These are phyloP conservation scores for Drosophila erecta DNA, from an alignment of 1,140 invertebrate genomes.

Conservation along the genomic window DNA sequence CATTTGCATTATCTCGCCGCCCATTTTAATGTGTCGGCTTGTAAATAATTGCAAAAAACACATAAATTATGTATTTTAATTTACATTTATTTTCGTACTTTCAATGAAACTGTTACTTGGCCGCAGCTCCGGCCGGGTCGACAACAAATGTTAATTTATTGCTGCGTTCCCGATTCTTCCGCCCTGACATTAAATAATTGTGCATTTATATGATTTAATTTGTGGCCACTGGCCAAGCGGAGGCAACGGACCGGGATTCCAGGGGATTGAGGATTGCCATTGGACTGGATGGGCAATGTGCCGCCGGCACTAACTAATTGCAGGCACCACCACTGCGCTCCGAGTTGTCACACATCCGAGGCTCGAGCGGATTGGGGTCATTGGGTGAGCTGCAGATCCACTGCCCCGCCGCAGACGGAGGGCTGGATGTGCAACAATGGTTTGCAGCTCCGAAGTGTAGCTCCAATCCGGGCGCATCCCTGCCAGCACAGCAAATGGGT, in stretches of 20 bases:
- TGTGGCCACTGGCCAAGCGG: conserved; percentile 62
- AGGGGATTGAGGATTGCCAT: too few species aligned
- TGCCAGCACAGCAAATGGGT: too few species aligned
- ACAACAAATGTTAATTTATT: conserved; percentile 64
- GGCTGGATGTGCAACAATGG: not conserved
- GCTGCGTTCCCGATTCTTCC: conserved; percentile 40
- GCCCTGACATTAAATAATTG: conserved; percentile 77
- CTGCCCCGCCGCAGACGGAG: conserved; percentile 14
- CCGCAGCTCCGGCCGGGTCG: conserved; percentile 13
- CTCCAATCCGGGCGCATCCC: too few species aligned
- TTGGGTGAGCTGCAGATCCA: conserved; percentile 58
- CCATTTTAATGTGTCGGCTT: conserved; percentile 80
- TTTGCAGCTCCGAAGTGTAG: too few species aligned
- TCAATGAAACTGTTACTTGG: conserved; percentile 61
- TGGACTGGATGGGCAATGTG: conserved; percentile 41
- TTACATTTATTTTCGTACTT: conserved; percentile 79
- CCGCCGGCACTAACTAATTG: conserved; percentile 72
- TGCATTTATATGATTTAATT: conserved; percentile 82
- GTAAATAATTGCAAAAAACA: conserved; percentile 78
- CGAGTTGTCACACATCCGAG: conserved; percentile 22
- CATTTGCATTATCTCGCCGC: conserved; percentile 62
- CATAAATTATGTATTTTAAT: conserved; percentile 83
- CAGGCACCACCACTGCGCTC: conserved; percentile 17
- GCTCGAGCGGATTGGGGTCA: conserved; percentile 54
- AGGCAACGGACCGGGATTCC: not conserved